Conservation (phyloP, 92 coral and sea anemone species). For the Palythoa caribaeorum region DNA sequence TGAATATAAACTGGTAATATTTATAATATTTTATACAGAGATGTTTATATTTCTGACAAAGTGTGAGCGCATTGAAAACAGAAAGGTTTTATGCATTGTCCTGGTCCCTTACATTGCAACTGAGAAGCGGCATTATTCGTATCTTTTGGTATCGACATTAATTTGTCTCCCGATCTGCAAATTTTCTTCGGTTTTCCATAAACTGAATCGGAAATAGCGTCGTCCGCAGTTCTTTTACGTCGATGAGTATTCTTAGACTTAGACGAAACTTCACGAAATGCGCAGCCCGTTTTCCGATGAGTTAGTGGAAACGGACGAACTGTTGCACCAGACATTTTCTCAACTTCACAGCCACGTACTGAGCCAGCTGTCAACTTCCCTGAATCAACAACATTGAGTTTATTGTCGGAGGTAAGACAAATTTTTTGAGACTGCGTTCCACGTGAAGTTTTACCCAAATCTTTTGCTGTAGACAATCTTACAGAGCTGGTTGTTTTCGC, state of each 20-base stretch:
- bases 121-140: not conserved
- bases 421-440: no score
- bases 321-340: not conserved
- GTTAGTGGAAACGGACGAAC: not conserved
- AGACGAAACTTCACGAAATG: not conserved
- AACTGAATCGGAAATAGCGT: not conserved
- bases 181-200: constrained; percentile 19
- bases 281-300: not conserved
- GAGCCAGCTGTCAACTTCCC: no score
- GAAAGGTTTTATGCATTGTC: constrained; percentile 19
- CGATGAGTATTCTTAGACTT: not conserved
- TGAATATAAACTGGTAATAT: no score
- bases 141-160: not conserved
- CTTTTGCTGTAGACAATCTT: no score
- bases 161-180: not conserved
- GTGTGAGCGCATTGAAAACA: constrained; percentile 20
- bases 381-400: no score
- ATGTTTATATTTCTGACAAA: not conserved
- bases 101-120: not conserved
- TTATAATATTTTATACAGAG: no score
- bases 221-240: constrained; percentile 42
- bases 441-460: no score
- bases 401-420: no score
- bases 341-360: not conserved
- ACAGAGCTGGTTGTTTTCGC: no score